Evolutionary conservation across 2,113 vertebrate genomes (phyloP), one percentile per base, ranked within the genome.

Genomic region (Erpornis zantholeuca): DNA sequence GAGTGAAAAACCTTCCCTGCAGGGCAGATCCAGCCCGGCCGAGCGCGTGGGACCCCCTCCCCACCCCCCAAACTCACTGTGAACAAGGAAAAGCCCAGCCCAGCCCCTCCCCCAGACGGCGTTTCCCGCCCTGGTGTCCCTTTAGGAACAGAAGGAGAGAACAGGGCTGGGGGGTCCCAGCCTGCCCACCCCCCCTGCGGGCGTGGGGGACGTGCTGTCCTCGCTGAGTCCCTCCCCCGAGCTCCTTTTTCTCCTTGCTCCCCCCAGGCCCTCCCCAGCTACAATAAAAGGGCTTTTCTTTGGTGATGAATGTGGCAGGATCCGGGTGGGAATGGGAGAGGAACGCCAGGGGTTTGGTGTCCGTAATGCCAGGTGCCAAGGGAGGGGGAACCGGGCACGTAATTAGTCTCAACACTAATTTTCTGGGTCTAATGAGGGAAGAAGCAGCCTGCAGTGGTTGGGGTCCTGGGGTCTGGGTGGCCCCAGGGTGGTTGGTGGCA

Each of bases 231-330:
- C 21, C 1, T 33, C 3, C 57, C 45, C 14, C 0, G 0, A 57
- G 38, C 53, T 82, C 64, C 45, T 60, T 19, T 45, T 64, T 15
- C 33, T 8, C 21, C 38, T 25, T 25, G 3, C 28, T 54, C 10
- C 50, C 24, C 69, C 63, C 11, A 0, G 3, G 38, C 78, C 73
- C 29, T 69, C 78, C 88, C 23, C 86, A 28, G 77, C 33, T 52
- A 64, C 61, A 92, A 94, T 92, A 94, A 94, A 94, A 92, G 94
- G 89, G 84, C 96, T 93, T 96, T 88, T 90, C 95, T 75, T 94
- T 91, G 92, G 87, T 69, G 82, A 85, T 20, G 66, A 47, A 31
- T 29, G 49, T 8, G 18, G 44, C 45, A 20, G 50, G 33, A 47
- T 52, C 35, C 4, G 3, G 38, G 24, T 38, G 24, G 36, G 49